Base-by-base conservation (phyloP, 2,113 vertebrate species). In the Ancistrus triradiatus region DNA sequence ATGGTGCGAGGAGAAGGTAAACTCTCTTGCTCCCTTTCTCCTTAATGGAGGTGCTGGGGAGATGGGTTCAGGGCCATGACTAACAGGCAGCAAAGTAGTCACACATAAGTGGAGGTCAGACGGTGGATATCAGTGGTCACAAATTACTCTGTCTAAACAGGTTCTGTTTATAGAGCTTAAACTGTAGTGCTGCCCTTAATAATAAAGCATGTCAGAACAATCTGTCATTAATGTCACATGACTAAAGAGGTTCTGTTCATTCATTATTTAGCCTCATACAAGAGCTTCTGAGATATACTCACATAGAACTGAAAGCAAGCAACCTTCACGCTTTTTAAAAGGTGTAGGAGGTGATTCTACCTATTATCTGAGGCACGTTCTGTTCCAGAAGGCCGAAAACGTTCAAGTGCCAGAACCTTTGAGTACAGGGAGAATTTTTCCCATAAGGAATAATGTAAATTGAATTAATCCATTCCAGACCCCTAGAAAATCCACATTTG, bases 101-200 rank as follows among this genome's bases (percentile, higher is more conserved):
- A n/a, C n/a, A n/a, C n/a, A n/a, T n/a, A 66, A 38, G 49, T 47
- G 33, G 38, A 66, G 60, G 69, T 72, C 59, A 68, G 64, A 15
- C 2, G 17, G 59, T 44, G 19, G 38, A 55, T 46, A 55, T 64
- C 50, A 24, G 50, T 55, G 50, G 40, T 28, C 40, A 64, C 25
- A 11, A 44, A 64, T 53, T 43, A 31, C 61, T 53, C 38, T 40
- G 33, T 27, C 14, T 43, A 53, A 22, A 7, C 49, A 43, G 24
- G 17, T 7, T 37, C 3, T n/a, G 25, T 53, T 40, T 63, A 44
- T 31, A 15, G 27, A 44, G 6, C 4, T 17, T 52, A 4, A 42
- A 28, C 17, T 53, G 3, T 9, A 43, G 15, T 3, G 3, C 25
- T 21, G 35, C 17, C 15, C 9, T 27, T 42, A 57, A 40, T 63